A percentile compares a stretch with the other conserved stretches of the same genome.
These are phyloP conservation scores for Ctenomys sociabilis DNA, from an alignment of 2,113 vertebrate genomes.

Conservation along the genomic window DNA sequence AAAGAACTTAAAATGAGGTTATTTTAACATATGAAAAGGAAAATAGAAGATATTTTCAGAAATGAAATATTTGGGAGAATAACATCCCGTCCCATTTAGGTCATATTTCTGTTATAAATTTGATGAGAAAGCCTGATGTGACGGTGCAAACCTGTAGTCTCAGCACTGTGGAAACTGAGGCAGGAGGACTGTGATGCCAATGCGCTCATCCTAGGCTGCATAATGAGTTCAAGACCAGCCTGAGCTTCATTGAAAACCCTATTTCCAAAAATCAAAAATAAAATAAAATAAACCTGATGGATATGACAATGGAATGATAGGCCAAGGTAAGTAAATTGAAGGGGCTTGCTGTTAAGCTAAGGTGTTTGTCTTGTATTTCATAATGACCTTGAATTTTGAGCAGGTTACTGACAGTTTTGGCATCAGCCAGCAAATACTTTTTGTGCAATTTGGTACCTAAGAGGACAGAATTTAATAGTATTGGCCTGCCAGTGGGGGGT, in stretches of 20 bases:
- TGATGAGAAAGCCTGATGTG: neutral
- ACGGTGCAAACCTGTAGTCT: neutral
- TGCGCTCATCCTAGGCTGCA: neutral
- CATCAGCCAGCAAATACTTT: neutral
- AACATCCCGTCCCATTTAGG: neutral
- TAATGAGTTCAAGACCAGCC: neutral
- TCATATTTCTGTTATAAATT: neutral
- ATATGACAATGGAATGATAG: neutral
- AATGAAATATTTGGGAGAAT: neutral
- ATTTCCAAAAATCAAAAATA: neutral
- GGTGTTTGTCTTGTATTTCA: neutral
- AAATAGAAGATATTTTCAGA: neutral
- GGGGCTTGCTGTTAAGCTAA: neutral
- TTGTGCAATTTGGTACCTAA: neutral
- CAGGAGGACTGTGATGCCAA: neutral
- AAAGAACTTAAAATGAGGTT: neutral
- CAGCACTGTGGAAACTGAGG: neutral
- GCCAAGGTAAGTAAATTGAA: neutral
- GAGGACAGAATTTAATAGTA: slow-evolving; percentile 17
- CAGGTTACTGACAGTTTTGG: neutral
- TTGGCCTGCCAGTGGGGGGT: neutral
- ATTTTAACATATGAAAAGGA: slow-evolving; percentile 20
- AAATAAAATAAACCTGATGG: neutral
- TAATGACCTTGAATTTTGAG: neutral
- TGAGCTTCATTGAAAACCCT: neutral